Evolutionary conservation across 53 echinoderm and acorn worm genomes (phyloP), one percentile per base, ranked within the genome.

Genomic region (Luidia sarsii): DNA sequence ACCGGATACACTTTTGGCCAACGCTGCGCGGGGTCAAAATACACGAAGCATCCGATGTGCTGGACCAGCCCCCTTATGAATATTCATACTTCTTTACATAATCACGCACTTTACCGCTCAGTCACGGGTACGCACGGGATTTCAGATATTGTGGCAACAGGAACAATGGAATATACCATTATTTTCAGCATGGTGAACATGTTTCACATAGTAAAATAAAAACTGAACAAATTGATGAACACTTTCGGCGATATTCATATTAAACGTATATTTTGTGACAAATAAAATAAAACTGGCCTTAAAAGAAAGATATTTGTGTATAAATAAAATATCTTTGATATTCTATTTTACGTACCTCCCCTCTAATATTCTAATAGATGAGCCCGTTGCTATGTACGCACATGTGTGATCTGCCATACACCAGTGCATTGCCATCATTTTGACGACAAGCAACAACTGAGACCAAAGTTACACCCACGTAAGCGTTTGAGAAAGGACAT

Each of bases 131-230:
- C 6, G 14, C n/a, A 34, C 72, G 72, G 38, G 34, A 55, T 72
- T 55, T 72, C 72, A 72, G 18, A 37, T 55, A 72, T 72, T 72
- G 54, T 72, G 72, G 72, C 72, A 72, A 72, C 72, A 52, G 56
- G 39, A 56, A 72, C 72, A 54, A 72, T 72, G 72, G 72, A 53
- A 50, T 22, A 34, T 72, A 56, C 57, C 72, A 56, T 37, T 72
- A 57, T 24, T 72, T 72, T 57, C 5, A 22, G 39, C 10, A 72
- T 14, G 56, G 57, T n/a, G n/a, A n/a, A n/a, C n/a, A n/a, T n/a
- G n/a, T n/a, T n/a, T n/a, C n/a, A n/a, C n/a, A n/a, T n/a, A n/a
- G n/a, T n/a, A n/a, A n/a, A n/a, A n/a, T n/a, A n/a, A n/a, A n/a
- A n/a, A n/a, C n/a, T n/a, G n/a, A n/a, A n/a, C n/a, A n/a, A n/a